Evolutionary conservation across 2,797 vertebrate genomes (phyloP).

Genomic region (Sciurus vulgaris): DNA sequence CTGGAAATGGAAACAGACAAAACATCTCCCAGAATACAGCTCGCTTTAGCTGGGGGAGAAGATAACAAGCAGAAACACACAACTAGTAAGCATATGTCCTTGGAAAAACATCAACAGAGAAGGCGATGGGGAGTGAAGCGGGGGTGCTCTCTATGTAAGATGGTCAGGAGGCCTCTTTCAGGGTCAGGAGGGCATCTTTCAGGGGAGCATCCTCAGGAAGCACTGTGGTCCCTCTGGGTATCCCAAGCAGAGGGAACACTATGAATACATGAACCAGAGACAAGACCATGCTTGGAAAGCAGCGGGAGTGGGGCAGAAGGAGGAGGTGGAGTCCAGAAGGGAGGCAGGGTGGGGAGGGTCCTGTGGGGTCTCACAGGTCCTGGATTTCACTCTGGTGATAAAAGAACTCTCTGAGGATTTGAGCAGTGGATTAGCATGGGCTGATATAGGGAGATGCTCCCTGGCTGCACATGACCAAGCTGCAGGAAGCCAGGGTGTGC

Average conservation of each 20-base stretch:
- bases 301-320: fast-evolving
- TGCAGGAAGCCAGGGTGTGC: no score
- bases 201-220: no score
- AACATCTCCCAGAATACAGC: background rate
- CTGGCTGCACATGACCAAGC: background rate
- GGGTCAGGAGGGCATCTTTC: background rate
- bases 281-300: background rate
- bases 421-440: no score
- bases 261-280: background rate
- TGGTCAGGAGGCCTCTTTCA: background rate
- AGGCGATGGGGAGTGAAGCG: background rate
- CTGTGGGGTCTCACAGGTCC: background rate
- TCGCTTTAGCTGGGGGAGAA: background rate
- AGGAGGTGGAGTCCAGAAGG: background rate
- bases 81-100: background rate
- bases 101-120: background rate
- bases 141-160: background rate
- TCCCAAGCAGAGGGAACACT: background rate
- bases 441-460: no score
- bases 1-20: background rate
- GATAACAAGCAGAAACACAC: background rate
- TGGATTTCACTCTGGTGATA: background rate
- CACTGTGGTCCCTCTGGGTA: background rate
- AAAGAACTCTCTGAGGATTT: background rate
- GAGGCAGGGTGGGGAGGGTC: no score